Evolutionary conservation across 2,797 vertebrate genomes (phyloP).

Genomic region (Urophycis tenuis): DNA sequence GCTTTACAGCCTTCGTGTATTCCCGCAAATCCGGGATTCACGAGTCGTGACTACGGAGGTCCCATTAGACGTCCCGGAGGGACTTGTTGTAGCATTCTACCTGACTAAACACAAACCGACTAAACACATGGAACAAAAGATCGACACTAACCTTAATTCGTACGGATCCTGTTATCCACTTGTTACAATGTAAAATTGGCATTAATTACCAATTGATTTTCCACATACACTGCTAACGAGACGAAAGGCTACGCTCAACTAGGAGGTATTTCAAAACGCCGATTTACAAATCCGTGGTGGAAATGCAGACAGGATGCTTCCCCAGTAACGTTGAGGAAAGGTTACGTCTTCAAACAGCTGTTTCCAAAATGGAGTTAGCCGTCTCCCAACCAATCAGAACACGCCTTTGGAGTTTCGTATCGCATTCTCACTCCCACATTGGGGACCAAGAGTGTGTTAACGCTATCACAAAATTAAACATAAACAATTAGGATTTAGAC

Average conservation of each 20-base stretch:
- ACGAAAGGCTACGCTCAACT: neutral
- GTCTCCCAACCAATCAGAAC: slow-evolving; percentile 63
- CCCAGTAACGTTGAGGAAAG: slow-evolving; percentile 49
- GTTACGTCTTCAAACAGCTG: slow-evolving; percentile 72
- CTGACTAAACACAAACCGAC: neutral
- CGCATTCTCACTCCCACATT: neutral
- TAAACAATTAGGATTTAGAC: neutral
- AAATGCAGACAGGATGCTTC: slow-evolving; percentile 19
- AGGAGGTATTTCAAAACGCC: neutral
- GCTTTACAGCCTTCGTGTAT: neutral
- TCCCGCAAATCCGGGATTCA: neutral
- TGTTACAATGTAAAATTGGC: slow-evolving; percentile 59
- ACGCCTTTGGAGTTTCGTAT: slow-evolving; percentile 43
- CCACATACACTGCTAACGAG: slow-evolving; percentile 26
- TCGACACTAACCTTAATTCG: slow-evolving; percentile 66
- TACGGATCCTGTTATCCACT: slow-evolving; percentile 66
- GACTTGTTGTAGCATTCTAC: neutral
- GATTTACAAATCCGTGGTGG: neutral
- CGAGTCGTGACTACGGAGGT: neutral
- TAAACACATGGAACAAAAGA: slow-evolving; percentile 10
- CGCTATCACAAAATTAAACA: neutral
- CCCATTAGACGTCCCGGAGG: neutral
- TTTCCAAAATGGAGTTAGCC: slow-evolving; percentile 79
- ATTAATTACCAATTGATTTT: slow-evolving; percentile 55
- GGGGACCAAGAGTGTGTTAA: neutral